Base-by-base conservation (phyloP, 2,113 vertebrate genomes). In the Garra rufa region DNA sequence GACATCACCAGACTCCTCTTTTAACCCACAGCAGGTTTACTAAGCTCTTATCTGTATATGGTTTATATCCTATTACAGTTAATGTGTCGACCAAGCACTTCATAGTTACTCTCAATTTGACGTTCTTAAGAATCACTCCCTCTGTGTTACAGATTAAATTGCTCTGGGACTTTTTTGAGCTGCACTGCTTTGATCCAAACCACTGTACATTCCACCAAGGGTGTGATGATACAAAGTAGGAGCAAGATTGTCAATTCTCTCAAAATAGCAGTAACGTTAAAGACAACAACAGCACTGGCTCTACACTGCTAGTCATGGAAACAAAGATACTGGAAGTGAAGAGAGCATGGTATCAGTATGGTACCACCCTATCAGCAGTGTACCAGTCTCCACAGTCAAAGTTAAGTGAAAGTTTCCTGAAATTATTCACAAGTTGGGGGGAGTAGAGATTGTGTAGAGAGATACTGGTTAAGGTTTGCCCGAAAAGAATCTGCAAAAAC, bases 401-500 rank as follows among this genome's bases (percentile, higher is more conserved):
- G 57, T 28, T 41, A 24, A 43, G 34, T 59, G 55, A 44, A 80
- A 9, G 41, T 30, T 80, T 80, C 43, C 59, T 67, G 43, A 28
- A 34, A 50, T 46, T n/a, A 59, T 79, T 17, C 38, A 61, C 13
- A 78, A 73, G 17, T 15, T 38, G 34, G 38, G 48, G 26, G 30
- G 67, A 67, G 44, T 10, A 1, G 6, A 61, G 38, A 81, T 28
- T 7, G 38, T 14, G 59, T 6, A 1, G 9, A 82, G 73, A 70
- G 46, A 82, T 57, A 82, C 38, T 11, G 85, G 79, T 43, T 63
- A 24, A 28, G 13, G 26, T 80, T 67, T 28, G 17, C 61, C 26
- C 10, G 17, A 46, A 86, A 75, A 78, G 85, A 83, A 73, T 82
- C 77, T 61, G 88, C 82, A 87, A 90, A 87, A 87, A 52, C 81